Evolutionary conservation across 2,113 vertebrate species (phyloP).

Genomic region (Oncorhynchus keta): DNA sequence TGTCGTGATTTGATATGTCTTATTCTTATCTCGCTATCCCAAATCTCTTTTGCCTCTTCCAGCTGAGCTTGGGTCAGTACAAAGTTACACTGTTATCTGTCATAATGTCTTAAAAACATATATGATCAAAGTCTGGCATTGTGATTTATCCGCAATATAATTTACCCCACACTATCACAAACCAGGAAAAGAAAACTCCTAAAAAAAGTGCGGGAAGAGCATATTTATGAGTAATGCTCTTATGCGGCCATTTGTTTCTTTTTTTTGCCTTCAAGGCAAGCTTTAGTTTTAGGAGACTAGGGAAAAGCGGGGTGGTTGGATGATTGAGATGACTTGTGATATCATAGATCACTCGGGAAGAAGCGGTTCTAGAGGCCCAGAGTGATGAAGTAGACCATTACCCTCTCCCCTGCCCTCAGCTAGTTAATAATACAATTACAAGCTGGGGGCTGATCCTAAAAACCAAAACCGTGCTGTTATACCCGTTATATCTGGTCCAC

Average conservation of each 20-base stretch:
- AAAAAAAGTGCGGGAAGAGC: neutral
- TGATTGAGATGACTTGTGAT: slow-evolving; percentile 16
- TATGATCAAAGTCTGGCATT: too few species aligned
- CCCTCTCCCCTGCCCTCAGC: slow-evolving; percentile 1
- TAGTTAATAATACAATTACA: slow-evolving; percentile 10
- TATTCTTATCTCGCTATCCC: too few species aligned
- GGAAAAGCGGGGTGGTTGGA: neutral
- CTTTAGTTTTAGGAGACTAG: neutral
- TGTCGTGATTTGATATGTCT: too few species aligned
- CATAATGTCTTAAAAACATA: neutral
- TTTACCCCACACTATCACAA: too few species aligned
- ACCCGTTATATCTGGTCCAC: neutral
- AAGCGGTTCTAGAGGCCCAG: neutral
- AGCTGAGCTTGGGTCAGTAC: too few species aligned
- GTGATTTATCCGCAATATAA: too few species aligned
- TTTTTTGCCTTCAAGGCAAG: slow-evolving; percentile 6
- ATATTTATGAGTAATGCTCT: slow-evolving; percentile 11
- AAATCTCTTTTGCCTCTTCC: too few species aligned
- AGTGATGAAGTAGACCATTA: slow-evolving; percentile 12
- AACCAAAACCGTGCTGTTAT: slow-evolving; percentile 2
- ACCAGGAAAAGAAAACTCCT: neutral
- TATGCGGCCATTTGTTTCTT: neutral
- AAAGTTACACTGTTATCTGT: neutral
- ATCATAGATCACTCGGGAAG: slow-evolving; percentile 13
- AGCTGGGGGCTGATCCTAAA: neutral